Percentiles rank a stretch among this genome's conserved stretches.
phyloP scores from a whole-genome alignment of 2,888 invertebrate species.

The Ophonus ardosiacus region DNA sequence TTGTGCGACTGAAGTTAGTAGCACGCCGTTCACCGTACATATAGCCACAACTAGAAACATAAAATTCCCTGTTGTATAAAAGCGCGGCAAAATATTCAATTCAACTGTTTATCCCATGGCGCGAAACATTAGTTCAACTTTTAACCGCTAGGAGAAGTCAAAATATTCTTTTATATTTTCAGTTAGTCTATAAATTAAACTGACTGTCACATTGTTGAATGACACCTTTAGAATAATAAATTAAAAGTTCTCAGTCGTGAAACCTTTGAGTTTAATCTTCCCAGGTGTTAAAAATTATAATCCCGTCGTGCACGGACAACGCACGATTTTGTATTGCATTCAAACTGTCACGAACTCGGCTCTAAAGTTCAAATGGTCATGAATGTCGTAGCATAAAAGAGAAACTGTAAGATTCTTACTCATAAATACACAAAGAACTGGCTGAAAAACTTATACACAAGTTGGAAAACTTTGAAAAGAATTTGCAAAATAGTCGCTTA shows the following conservation, averaged over 20 bases:
- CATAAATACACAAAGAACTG: neutral
- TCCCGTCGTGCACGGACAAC: neutral
- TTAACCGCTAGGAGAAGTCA: neutral
- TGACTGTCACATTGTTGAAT: constrained; percentile 3
- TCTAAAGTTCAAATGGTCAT: neutral
- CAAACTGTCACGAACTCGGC: neutral
- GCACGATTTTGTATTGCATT: neutral
- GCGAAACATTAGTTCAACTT: neutral
- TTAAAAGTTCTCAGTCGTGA: neutral
- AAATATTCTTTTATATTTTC: neutral
- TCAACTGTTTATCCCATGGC: neutral
- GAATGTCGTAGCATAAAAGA: neutral
- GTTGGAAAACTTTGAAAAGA: neutral
- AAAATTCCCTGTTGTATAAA: neutral
- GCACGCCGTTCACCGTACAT: neutral
- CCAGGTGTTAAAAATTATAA: neutral
- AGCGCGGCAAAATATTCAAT: neutral
- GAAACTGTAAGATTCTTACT: neutral
- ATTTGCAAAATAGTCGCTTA: neutral
- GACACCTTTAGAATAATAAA: neutral
- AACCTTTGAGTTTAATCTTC: neutral
- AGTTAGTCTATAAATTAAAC: constrained; percentile 13
- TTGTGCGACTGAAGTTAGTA: neutral
- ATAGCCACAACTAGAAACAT: neutral
- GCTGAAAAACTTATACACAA: neutral